Conservation (phyloP, 1,140 invertebrate genomes). For the Tribolium madens region DNA sequence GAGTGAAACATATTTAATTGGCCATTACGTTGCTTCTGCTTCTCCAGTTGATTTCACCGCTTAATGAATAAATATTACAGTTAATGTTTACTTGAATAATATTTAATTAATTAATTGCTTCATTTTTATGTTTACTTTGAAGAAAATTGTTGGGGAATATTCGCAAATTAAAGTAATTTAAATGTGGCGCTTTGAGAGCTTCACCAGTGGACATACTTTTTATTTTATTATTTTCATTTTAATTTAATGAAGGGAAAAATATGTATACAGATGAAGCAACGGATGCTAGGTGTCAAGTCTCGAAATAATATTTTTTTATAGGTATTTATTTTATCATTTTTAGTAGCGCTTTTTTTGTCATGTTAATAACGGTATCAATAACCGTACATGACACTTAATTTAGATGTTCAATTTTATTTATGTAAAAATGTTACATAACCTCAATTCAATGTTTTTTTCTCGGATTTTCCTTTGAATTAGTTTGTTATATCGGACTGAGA, state of each 20-base stretch:
- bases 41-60: constrained; percentile 25
- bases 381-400: too few relatives aligned
- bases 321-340: too few relatives aligned
- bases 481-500: too few relatives aligned
- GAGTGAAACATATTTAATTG: constrained; percentile 22
- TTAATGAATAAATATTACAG: constrained; percentile 21
- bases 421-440: too few relatives aligned
- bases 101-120: constrained; percentile 3
- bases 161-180: background rate
- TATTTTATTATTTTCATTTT: background rate
- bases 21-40: constrained; percentile 2
- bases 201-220: background rate
- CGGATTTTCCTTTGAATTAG: too few relatives aligned
- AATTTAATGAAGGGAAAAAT: background rate
- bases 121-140: constrained; percentile 1
- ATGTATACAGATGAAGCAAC: background rate
- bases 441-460: too few relatives aligned
- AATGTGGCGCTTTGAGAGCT: background rate
- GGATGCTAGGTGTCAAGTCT: too few relatives aligned
- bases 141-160: background rate
- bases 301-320: too few relatives aligned
- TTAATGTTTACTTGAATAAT: background rate
- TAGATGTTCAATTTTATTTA: too few relatives aligned
- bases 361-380: too few relatives aligned
- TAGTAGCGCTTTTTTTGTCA: too few relatives aligned